Conservation (phyloP, 1,140 invertebrate genomes). For the Meteorus sp. region DNA sequence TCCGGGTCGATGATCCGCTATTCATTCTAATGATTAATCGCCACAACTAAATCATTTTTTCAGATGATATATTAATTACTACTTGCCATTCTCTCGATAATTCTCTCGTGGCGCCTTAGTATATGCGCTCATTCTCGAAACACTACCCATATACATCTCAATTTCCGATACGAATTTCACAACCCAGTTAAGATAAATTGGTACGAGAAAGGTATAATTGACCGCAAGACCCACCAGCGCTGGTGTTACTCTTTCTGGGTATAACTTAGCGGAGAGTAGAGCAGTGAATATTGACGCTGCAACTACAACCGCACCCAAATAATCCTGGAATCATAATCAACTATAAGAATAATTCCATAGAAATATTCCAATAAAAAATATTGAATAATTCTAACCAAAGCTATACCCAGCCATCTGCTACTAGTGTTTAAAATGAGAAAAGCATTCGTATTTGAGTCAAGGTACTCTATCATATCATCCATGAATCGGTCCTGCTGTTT, state of each 20-base stretch:
- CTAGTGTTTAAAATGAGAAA: conserved; percentile 77
- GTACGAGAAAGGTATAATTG: conserved; percentile 78
- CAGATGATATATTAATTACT: not conserved
- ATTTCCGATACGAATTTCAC: conserved; percentile 78
- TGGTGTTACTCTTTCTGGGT: conserved; percentile 62
- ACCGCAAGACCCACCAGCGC: conserved; percentile 73
- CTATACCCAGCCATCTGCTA: conserved; percentile 81
- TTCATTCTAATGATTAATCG: not conserved
- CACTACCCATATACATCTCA: conserved; percentile 78
- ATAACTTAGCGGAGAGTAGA: conserved; percentile 60
- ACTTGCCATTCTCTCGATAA: conserved; percentile 58
- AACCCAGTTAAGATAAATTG: conserved; percentile 80
- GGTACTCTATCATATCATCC: conserved; percentile 64
- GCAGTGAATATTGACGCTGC: conserved; percentile 71
- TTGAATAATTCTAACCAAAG: conserved; percentile 55
- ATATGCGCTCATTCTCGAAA: conserved; percentile 72
- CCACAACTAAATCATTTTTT: not conserved
- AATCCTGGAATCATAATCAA: conserved; percentile 67
- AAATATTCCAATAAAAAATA: not conserved
- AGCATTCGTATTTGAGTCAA: conserved; percentile 76
- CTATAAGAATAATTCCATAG: conserved; percentile 12
- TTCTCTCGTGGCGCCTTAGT: conserved; percentile 63
- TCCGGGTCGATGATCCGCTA: not conserved
- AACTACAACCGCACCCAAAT: conserved; percentile 76
- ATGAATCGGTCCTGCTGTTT: conserved; percentile 69